Conservation (phyloP, 2,113 vertebrate genomes). For the Hypomesus transpacificus region DNA sequence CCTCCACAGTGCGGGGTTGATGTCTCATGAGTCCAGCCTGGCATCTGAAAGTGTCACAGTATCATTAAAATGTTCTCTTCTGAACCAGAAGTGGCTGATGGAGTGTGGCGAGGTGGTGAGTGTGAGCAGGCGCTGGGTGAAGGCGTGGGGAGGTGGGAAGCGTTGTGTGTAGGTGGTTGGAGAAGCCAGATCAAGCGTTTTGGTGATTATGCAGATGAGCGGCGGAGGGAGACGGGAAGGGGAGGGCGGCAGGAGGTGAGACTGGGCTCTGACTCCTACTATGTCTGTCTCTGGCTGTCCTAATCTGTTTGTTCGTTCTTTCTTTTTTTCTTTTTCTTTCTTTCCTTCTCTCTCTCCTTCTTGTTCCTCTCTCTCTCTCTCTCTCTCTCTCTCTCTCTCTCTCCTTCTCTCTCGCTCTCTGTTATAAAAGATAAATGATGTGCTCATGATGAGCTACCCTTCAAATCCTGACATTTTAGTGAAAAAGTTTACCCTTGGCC, state of each 20-base stretch:
- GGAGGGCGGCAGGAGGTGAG: not conserved
- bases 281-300: not conserved
- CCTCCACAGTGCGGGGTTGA: not conserved
- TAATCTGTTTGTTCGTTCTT: not conserved
- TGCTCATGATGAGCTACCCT: not conserved
- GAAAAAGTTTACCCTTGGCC: not conserved
- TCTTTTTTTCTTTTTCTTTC: too few relatives aligned
- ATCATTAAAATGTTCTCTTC: not conserved
- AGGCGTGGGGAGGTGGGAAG: not conserved
- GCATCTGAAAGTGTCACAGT: slow-evolving; percentile 1
- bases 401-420: not conserved
- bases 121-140: not conserved
- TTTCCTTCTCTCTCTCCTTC: too few relatives aligned
- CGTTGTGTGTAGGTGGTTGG: not conserved
- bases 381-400: not conserved
- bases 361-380: not conserved
- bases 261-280: not conserved
- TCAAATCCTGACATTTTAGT: slow-evolving; percentile 3
- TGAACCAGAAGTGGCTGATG: not conserved
- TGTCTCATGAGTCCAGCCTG: not conserved
- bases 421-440: too few relatives aligned
- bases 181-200: slow-evolving; percentile 4
- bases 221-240: not conserved
- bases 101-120: not conserved
- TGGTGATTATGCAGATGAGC: not conserved